Base-by-base conservation (phyloP, 2,797 vertebrate species). In the Eleutherodactylus coqui region DNA sequence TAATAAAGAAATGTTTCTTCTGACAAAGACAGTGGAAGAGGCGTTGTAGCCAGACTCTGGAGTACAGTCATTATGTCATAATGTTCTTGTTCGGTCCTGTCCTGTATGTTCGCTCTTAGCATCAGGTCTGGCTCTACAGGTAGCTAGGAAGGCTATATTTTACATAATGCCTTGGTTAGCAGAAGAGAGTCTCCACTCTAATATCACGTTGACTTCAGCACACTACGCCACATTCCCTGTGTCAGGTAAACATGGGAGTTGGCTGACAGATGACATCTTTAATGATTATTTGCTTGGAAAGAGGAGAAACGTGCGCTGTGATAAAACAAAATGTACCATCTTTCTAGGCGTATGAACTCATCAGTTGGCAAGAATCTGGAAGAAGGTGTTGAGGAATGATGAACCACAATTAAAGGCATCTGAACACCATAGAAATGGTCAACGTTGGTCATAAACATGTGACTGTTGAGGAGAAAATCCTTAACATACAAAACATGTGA, bases 51-150 rank as follows among this genome's bases (percentile, higher is more conserved):
- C 72, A 49, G 43, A 34, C 9, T 27, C 38, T 70, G 11, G 16
- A 36, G 43, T 47, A 51, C 7, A 49, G 43, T 32, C 43, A 75
- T 47, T 27, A 17, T 29, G 4, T n/a, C n/a, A n/a, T 41, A 4
- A 41, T 24, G 27, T 19, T 75, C 75, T 51, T 76, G 75, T 36
- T 53, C 6, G 16, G 19, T 51, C 75, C 75, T 76, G 47, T 76
- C 75, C n/a, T 19, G 17, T 27, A 17, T 45, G 24, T 73, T 41
- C 41, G 5, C 36, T 41, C 29, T 3, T 64, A 32, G n/a, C 36
- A 29, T 73, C 21, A n/a, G n/a, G n/a, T n/a, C n/a, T n/a, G 41
- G 27, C 43, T 47, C 13, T 70, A 41, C 21, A 38, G 21, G 34
- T 34, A 21, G 34, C 5, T 13, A 38, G 21, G 34, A 72, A 13